phyloP scores from a whole-genome alignment of 2,113 vertebrate species.

The Hemiscyllium ocellatum region DNA sequence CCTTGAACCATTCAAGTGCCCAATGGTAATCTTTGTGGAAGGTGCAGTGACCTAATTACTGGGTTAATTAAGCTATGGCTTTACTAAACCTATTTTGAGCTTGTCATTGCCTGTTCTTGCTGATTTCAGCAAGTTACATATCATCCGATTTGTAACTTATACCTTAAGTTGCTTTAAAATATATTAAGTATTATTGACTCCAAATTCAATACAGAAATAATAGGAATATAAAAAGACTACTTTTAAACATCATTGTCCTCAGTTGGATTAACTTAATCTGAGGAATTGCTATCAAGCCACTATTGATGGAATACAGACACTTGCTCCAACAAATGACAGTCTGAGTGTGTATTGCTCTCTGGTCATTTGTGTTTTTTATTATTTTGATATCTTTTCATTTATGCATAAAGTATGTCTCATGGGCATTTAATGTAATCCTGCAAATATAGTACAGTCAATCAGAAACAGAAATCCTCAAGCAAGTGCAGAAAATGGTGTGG shows the following conservation, averaged over 20 bases:
- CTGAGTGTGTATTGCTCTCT: not conserved
- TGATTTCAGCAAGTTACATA: not conserved
- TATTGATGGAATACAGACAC: not conserved
- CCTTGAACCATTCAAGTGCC: not conserved
- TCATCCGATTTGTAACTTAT: not conserved
- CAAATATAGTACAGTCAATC: not conserved
- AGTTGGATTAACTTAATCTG: not conserved
- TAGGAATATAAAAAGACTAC: not conserved
- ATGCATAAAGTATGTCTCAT: slow-evolving; percentile 7
- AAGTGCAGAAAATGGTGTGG: not conserved
- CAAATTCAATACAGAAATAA: not conserved
- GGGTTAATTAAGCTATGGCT: not conserved
- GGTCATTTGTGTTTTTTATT: not conserved
- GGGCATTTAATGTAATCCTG: not conserved
- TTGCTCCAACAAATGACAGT: not conserved
- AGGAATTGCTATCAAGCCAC: not conserved
- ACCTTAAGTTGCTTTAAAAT: not conserved
- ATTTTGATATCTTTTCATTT: not conserved
- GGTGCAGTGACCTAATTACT: too few species aligned
- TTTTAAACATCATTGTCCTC: not conserved
- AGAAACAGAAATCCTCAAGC: slow-evolving; percentile 15
- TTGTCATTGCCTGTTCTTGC: not conserved
- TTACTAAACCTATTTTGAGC: not conserved
- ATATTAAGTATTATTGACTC: not conserved
- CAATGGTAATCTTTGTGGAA: not conserved